Evolutionary conservation across 1,140 invertebrate species (phyloP).

Genomic region (Panonychus citri): DNA sequence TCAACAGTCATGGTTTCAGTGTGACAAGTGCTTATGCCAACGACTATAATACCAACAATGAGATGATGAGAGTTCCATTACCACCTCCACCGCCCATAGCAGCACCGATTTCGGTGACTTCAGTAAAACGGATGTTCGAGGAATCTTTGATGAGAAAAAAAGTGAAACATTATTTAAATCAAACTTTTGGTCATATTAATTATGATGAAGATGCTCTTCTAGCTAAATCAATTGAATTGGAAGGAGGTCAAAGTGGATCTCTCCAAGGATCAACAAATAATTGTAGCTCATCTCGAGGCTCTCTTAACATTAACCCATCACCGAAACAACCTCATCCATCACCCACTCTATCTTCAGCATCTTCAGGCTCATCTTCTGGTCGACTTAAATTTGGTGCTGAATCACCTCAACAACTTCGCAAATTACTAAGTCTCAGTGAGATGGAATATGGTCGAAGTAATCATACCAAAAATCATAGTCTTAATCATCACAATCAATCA

Average conservation of each 20-base stretch:
- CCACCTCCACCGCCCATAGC: not conserved
- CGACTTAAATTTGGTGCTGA: constrained; percentile 1
- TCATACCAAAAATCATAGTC: not conserved
- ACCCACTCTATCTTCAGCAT: not conserved
- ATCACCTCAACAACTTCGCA: constrained; percentile 1
- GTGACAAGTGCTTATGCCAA: not conserved
- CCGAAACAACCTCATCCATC: not conserved
- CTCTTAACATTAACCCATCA: not conserved
- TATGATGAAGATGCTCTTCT: not conserved
- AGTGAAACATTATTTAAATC: not conserved
- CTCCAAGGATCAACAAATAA: not conserved
- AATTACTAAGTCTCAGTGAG: constrained; percentile 2
- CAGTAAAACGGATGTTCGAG: not conserved
- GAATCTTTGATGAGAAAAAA: constrained; percentile 3
- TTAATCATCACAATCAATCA: not conserved
- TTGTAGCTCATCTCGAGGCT: not conserved
- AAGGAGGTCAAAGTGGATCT: not conserved
- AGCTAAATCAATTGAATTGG: not conserved
- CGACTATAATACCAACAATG: not conserved
- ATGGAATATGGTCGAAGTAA: not conserved
- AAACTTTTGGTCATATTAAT: not conserved
- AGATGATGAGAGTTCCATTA: not conserved
- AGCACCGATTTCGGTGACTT: not conserved
- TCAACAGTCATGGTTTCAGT: not conserved
- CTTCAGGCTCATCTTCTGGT: constrained; percentile 1